Conservation (phyloP, 2,888 invertebrate species). For the Epicampocera succincta region DNA sequence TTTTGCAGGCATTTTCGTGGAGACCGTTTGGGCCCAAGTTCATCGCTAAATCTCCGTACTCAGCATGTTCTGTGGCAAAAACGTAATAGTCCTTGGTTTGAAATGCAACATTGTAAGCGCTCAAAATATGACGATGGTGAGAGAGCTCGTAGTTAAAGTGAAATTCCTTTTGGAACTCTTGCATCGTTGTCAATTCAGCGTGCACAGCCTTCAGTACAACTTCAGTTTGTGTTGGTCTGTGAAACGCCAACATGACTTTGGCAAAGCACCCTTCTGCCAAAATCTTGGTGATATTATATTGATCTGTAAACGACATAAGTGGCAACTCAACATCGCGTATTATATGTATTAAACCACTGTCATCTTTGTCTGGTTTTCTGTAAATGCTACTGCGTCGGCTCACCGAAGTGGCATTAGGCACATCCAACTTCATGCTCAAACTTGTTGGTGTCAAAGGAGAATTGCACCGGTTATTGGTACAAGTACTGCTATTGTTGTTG, state of each 20-base stretch:
- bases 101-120: conserved; percentile 88
- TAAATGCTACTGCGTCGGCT: conserved; percentile 81
- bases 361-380: conserved; percentile 80
- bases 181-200: conserved; percentile 83
- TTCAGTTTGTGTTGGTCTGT: conserved; percentile 84
- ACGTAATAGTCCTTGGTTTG: conserved; percentile 82
- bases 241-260: conserved; percentile 85
- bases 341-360: conserved; percentile 82
- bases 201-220: conserved; percentile 88
- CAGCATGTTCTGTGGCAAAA: conserved; percentile 89
- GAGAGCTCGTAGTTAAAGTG: conserved; percentile 90
- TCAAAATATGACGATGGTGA: conserved; percentile 89
- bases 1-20: conserved; percentile 85
- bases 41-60: conserved; percentile 87
- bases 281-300: conserved; percentile 86
- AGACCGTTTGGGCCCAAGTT: conserved; percentile 85
- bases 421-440: conserved; percentile 75
- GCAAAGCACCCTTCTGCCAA: conserved; percentile 88
- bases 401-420: conserved; percentile 74
- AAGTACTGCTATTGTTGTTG: conserved; percentile 80
- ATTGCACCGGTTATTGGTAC: conserved; percentile 78
- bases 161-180: conserved; percentile 88
- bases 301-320: conserved; percentile 83
- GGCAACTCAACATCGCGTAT: conserved; percentile 83
- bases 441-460: conserved; percentile 78